Conservation (phyloP, 2,888 invertebrate species). For the Aproaerema taeniolella region DNA sequence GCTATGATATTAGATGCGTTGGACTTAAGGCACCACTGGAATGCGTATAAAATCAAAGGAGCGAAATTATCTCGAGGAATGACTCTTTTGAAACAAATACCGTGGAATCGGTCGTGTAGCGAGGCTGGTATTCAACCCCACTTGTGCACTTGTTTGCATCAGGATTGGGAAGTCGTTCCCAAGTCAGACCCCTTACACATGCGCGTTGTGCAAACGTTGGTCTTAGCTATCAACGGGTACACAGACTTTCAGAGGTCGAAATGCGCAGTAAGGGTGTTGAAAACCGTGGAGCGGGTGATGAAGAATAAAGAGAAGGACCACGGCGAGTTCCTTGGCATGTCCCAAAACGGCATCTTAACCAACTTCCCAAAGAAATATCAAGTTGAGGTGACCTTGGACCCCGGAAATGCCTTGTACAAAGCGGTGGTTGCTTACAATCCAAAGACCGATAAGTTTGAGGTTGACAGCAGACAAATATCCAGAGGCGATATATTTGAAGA, state of each 20-base stretch:
- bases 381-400: too few relatives aligned
- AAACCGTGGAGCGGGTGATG: slow-evolving; percentile 82
- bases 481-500: too few relatives aligned
- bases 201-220: slow-evolving; percentile 77
- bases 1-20: slow-evolving; percentile 69
- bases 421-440: too few relatives aligned
- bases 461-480: too few relatives aligned
- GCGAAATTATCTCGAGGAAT: slow-evolving; percentile 76
- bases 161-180: slow-evolving; percentile 85
- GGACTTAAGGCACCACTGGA: slow-evolving; percentile 37
- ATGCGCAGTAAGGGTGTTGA: slow-evolving; percentile 79
- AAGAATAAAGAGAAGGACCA: slow-evolving; percentile 85
- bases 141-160: slow-evolving; percentile 96
- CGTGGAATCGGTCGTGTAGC: slow-evolving; percentile 86
- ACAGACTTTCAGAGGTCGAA: slow-evolving; percentile 43
- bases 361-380: too few relatives aligned
- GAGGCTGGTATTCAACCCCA: slow-evolving; percentile 95
- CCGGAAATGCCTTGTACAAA: too few relatives aligned
- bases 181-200: slow-evolving; percentile 58
- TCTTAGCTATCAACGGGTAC: slow-evolving; percentile 78
- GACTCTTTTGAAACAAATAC: slow-evolving; percentile 82
- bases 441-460: too few relatives aligned
- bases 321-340: slow-evolving; percentile 91
- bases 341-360: too few relatives aligned
- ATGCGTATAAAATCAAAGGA: slow-evolving; percentile 55